Evolutionary conservation across 2,113 vertebrate genomes (phyloP).

Genomic region (Piliocolobus tephrosceles): DNA sequence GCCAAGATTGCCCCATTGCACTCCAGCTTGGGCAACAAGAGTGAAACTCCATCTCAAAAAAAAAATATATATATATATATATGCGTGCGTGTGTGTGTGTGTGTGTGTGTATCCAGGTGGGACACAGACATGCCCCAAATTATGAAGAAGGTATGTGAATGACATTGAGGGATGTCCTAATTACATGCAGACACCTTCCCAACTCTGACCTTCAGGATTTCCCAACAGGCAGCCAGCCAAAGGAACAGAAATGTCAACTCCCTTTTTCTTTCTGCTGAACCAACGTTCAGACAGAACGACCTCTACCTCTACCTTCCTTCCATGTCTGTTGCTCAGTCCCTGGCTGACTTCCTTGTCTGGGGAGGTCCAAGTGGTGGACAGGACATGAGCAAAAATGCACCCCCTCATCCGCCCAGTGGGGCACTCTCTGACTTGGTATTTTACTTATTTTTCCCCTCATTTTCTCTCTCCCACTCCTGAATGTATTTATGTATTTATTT

Average conservation of each 20-base stretch:
- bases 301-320: not conserved
- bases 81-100: rapidly evolving
- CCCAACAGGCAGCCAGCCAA: not conserved
- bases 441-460: not conserved
- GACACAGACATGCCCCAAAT: not conserved
- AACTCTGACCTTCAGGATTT: not conserved
- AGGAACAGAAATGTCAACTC: not conserved
- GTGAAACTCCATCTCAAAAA: too few species aligned
- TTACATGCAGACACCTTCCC: not conserved
- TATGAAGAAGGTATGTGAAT: not conserved
- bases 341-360: not conserved
- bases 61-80: not conserved
- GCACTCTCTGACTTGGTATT: not conserved
- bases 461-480: not conserved
- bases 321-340: not conserved
- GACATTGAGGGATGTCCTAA: not conserved
- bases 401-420: not conserved
- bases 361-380: not conserved
- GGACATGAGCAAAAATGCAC: not conserved
- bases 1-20: too few species aligned
- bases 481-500: too few species aligned
- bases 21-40: too few species aligned
- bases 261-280: not conserved
- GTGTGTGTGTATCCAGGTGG: not conserved
- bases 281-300: too few species aligned